Evolutionary conservation across 2,888 invertebrate genomes (phyloP), one percentile per base, ranked within the genome.

Genomic region (Diarsia rubi): DNA sequence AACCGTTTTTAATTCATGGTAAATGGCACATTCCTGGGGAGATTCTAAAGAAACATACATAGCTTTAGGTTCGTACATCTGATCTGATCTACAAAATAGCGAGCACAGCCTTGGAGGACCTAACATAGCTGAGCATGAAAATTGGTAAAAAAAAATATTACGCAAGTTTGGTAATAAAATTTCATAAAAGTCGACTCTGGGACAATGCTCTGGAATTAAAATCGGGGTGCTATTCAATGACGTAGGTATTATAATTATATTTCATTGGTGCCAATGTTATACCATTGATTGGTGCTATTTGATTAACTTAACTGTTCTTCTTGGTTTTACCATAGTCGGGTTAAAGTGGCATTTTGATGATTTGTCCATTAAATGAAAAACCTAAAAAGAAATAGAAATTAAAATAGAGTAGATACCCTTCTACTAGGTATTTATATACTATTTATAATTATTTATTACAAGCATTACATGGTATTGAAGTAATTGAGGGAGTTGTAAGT

Each of bases 281-380:
- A n/a, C n/a, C n/a, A n/a, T n/a, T n/a, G n/a, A n/a, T n/a, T n/a
- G n/a, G n/a, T n/a, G 37, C 37, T 37, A 37, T 37, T 37, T 24
- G 54, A 24, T 14, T 14, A 54, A 54, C 54, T 14, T 54, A 14
- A 24, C 1, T 37, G n/a, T 62, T 62, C 42, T 0, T 42, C 21
- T 62, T 42, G 14, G 14, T 8, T n/a, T 42, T 62, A n/a, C n/a
- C 42, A 4, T 16, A n/a, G n/a, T 62, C 42, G n/a, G 42, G 16
- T n/a, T n/a, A 16, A 42, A 44, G 62, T 42, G 37, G n/a, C 42
- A 62, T 62, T 62, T 62, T 42, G 42, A 3, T n/a, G 42, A 42
- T 54, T 69, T 57, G 52, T 24, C 14, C 27, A 78, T 47, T 31
- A 21, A 57, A 64, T 21, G 1, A 63, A 80, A 31, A 19, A 73